phyloP scores from a whole-genome alignment of 1,140 invertebrate genomes.

The Sminthurides bifidus region DNA sequence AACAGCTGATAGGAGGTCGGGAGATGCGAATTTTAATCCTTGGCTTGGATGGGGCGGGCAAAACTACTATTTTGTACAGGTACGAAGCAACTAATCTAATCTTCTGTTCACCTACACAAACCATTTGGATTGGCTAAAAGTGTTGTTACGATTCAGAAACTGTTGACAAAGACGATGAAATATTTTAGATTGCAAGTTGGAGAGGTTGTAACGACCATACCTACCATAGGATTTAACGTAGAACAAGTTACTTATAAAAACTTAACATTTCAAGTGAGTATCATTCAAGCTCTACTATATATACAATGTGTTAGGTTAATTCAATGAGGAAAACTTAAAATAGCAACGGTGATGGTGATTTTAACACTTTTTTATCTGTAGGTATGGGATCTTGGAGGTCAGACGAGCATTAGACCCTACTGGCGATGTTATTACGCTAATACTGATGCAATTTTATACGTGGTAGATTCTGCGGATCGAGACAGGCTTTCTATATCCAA shows the following conservation, averaged over 20 bases:
- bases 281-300: not conserved
- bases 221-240: conserved; percentile 96
- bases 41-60: conserved; percentile 93
- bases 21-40: conserved; percentile 98
- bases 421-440: conserved; percentile 99
- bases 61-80: conserved; percentile 97
- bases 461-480: conserved; percentile 95
- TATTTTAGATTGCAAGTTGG: conserved; percentile 78
- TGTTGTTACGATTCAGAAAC: not conserved
- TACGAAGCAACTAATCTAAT: conserved; percentile 3
- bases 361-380: too few species aligned
- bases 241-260: conserved; percentile 95
- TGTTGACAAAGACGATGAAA: not conserved
- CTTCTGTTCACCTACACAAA: not conserved
- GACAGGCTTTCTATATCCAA: conserved; percentile 98
- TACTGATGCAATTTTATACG: conserved; percentile 99
- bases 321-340: conserved; percentile 26
- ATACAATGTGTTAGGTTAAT: not conserved
- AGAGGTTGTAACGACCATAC: conserved; percentile 98
- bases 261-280: conserved; percentile 72
- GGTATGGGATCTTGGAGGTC: conserved; percentile 94
- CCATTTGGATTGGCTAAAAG: not conserved
- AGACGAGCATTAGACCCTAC: conserved; percentile 96
- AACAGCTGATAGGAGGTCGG: conserved; percentile 75
- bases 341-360: too few species aligned